A percentile compares a stretch with the other conserved stretches of the same genome.
Conservation (phyloP, 2,113 vertebrate species). For the Benitochromis conjunctus region DNA sequence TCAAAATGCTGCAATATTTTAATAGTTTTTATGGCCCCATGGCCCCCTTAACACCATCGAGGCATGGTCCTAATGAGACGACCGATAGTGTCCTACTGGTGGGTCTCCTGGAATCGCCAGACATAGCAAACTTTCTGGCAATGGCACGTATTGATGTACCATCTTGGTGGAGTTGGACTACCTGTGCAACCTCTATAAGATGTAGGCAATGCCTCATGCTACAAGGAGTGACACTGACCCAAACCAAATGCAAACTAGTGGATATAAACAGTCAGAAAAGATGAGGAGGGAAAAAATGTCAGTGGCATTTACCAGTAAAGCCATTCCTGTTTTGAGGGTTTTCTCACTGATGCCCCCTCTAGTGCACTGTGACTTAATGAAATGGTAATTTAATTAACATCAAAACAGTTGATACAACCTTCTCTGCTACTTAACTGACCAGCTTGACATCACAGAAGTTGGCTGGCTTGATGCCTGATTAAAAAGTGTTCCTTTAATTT, state of each 20-base stretch:
- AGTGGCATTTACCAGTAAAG: neutral
- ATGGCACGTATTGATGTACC: neutral
- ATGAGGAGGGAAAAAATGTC: neutral
- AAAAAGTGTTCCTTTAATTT: neutral
- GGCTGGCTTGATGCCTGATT: neutral
- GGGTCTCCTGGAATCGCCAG: neutral
- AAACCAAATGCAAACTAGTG: neutral
- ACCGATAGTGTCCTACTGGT: neutral
- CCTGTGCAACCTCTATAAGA: neutral
- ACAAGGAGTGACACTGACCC: neutral
- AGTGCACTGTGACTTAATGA: neutral
- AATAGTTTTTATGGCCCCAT: neutral
- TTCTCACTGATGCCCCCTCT: neutral
- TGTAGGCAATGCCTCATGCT: neutral
- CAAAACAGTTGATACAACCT: neutral
- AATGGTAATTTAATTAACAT: neutral
- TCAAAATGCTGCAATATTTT: neutral
- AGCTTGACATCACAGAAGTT: neutral
- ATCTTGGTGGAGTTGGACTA: neutral
- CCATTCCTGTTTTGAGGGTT: neutral
- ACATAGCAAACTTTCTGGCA: neutral
- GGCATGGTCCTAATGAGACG: neutral
- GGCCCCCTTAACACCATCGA: neutral
- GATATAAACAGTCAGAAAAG: neutral
- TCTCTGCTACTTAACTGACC: neutral